Conservation (phyloP, 2,797 vertebrate genomes). For the Sebastes paucispinis region DNA sequence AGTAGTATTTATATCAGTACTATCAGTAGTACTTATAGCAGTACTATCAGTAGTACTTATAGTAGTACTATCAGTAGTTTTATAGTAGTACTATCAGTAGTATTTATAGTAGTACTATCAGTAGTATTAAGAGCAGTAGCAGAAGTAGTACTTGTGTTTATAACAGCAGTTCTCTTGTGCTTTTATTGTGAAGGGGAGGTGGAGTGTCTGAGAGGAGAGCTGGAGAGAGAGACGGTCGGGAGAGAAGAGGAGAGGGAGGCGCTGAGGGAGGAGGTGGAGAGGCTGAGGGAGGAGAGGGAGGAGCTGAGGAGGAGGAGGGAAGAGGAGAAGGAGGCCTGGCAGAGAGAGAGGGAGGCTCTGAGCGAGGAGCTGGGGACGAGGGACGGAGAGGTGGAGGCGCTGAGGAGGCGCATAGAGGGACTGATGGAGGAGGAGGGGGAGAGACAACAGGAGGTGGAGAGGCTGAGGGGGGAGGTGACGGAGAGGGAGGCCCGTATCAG, state of each 20-base stretch:
- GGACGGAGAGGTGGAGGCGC: constrained; percentile 74
- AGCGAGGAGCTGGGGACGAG: constrained; percentile 67
- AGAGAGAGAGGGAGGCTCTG: constrained; percentile 66
- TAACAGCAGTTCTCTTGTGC: background rate
- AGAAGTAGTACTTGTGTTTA: no score
- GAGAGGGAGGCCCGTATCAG: constrained; percentile 21
- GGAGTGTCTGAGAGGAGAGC: constrained; percentile 80
- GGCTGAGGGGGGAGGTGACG: constrained; percentile 37
- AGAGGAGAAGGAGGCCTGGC: constrained; percentile 61
- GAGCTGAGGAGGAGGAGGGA: constrained; percentile 31
- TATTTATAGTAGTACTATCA: no score
- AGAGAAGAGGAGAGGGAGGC: constrained; percentile 44
- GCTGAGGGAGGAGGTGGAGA: constrained; percentile 39
- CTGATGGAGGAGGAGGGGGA: constrained; percentile 49
- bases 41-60: background rate
- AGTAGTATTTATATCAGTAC: no score
- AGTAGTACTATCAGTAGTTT: background rate
- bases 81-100: background rate
- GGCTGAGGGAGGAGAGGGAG: constrained; percentile 44
- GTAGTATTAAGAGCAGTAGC: background rate
- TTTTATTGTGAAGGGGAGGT: constrained; percentile 81
- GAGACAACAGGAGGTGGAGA: constrained; percentile 37
- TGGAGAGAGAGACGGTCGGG: constrained; percentile 72
- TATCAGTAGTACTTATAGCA: no score
- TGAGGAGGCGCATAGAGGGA: constrained; percentile 61